Conservation (phyloP, 2,888 invertebrate species). For the Metacarcinus magister region DNA sequence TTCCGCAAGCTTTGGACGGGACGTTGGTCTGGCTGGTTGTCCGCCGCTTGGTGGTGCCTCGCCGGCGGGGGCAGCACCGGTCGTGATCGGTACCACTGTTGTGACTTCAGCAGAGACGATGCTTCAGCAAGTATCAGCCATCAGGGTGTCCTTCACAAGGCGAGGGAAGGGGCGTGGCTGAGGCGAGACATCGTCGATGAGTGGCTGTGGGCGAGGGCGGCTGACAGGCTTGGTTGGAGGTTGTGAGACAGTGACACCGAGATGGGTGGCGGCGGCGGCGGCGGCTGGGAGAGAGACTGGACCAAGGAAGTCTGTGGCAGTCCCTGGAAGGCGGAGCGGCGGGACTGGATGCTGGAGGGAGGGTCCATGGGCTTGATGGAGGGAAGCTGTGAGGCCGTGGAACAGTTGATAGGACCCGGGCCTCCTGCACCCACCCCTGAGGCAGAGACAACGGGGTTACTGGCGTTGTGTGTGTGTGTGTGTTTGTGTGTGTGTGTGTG, state of each 20-base stretch:
- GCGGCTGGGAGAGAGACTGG: constrained; percentile 62
- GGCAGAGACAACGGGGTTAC: not conserved
- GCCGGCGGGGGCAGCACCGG: not conserved
- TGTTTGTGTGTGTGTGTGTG: constrained; percentile 52
- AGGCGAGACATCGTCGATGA: constrained; percentile 61
- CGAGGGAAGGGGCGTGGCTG: constrained; percentile 69
- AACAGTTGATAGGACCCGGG: not conserved
- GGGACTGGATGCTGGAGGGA: constrained; percentile 75
- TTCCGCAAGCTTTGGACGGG: not conserved
- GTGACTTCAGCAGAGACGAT: constrained; percentile 4
- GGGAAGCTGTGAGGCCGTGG: constrained; percentile 41
- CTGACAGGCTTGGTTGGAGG: constrained; percentile 47
- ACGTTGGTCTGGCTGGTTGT: not conserved
- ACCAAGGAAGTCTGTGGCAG: constrained; percentile 69
- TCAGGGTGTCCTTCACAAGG: constrained; percentile 68
- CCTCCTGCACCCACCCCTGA: constrained; percentile 45
- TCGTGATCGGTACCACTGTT: not conserved
- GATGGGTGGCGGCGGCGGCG: constrained; percentile 41
- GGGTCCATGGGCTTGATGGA: constrained; percentile 72
- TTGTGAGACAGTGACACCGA: constrained; percentile 55
- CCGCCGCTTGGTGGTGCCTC: not conserved
- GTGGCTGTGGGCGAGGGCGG: constrained; percentile 55
- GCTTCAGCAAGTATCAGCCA: not conserved
- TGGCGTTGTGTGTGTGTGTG: constrained; percentile 27
- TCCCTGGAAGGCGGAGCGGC: constrained; percentile 80